Evolutionary conservation across 2,797 vertebrate genomes (phyloP), one percentile per base, ranked within the genome.

Genomic region (Danio tinwini): DNA sequence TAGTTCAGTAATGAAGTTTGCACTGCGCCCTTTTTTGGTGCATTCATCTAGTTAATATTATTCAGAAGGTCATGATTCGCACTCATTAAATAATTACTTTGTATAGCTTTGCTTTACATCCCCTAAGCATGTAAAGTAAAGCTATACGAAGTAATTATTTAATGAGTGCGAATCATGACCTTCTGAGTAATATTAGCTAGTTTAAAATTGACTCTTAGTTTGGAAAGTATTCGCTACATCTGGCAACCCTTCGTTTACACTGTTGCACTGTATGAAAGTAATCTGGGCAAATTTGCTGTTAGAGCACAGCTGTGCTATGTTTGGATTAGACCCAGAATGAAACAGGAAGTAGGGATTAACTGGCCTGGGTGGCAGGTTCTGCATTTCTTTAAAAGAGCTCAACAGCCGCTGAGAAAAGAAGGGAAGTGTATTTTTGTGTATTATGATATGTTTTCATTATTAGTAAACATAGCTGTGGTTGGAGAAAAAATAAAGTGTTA

Each of bases 331-430:
- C 90, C 91, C 92, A 93, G 91, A 93, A 92, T 93, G 91, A 93
- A 94, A 93, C 92, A 92, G 93, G 92, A 94, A 94, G 92, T 93
- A 89, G 84, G 93, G 92, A 94, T 93, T 94, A 93, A 93, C 71
- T 72, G 9, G 81, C 81, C 69, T 85, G 80, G 65, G 76, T 83
- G 81, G 76, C 79, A 87, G 83, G 81, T 86, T 89, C 85, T 89
- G 81, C 89, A 75, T 56, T 73, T 81, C 76, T 78, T 78, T 76
- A 85, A 61, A 44, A 55, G 21, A 50, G 39, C 37, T 56, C 49
- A 58, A 53, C 17, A 10, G 19, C 45, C 29, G 65, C 77, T 86
- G 80, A 83, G 81, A 64, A 29, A 29, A 29, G 55, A 65, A 64
- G 62, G 21, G 81, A 76, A 11, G 37, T 40, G 55, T 84, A 78